Conservation (phyloP, 2,113 vertebrate species). For the Tricholaema leucomelas region DNA sequence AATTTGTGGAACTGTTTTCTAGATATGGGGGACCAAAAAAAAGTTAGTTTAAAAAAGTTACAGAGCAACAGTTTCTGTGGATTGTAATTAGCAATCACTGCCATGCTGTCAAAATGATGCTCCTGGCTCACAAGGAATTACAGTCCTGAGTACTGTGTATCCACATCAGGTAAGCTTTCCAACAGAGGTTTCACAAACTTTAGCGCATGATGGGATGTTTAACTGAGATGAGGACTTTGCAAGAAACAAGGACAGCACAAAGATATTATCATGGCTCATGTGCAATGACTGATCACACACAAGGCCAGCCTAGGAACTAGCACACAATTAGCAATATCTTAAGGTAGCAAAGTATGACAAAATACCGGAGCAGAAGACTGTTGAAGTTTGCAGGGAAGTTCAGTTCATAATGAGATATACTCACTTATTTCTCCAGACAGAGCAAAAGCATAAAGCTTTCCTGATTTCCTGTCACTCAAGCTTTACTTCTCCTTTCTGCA, state of each 20-base stretch:
- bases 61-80: neutral
- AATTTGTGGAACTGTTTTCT: neutral
- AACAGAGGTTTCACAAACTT: neutral
- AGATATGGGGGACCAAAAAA: neutral
- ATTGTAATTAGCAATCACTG: neutral
- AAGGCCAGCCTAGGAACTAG: neutral
- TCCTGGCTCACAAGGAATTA: neutral
- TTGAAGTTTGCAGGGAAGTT: neutral
- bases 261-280: neutral
- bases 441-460: neutral
- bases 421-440: neutral
- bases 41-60: neutral
- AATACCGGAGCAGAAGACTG: neutral
- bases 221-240: neutral
- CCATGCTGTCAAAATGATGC: neutral
- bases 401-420: neutral
- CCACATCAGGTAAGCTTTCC: neutral
- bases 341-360: neutral
- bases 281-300: rapidly evolving
- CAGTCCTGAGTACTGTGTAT: neutral
- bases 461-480: neutral
- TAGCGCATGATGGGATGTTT: neutral
- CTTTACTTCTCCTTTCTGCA: neutral
- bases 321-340: neutral
- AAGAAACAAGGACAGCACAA: neutral